phyloP scores from a whole-genome alignment of 2,797 vertebrate genomes.

The Cyprinodon diabolis region DNA sequence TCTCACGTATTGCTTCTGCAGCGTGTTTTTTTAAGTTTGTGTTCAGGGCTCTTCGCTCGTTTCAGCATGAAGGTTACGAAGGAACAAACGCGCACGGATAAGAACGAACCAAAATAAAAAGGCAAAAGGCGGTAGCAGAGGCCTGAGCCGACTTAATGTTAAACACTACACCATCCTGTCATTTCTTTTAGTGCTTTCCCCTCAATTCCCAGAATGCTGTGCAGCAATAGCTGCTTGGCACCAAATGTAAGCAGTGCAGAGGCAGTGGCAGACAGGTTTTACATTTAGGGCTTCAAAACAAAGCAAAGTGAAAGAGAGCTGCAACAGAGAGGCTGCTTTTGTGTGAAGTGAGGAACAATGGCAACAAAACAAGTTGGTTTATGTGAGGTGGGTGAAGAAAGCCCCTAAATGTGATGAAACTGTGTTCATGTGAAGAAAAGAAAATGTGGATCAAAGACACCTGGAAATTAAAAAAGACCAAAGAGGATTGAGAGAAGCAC shows the following conservation, averaged over 20 bases:
- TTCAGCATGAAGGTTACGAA: conserved; percentile 20
- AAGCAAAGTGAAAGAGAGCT: neutral
- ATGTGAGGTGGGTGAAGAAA: neutral
- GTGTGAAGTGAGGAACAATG: neutral
- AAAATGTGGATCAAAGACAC: neutral
- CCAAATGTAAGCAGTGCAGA: neutral
- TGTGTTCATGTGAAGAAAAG: neutral
- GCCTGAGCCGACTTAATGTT: conserved; percentile 29
- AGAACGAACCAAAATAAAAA: conserved; percentile 16
- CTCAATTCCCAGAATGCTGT: conserved; percentile 45
- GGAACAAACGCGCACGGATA: conserved; percentile 41
- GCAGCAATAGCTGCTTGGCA: conserved; percentile 4
- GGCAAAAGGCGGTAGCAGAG: conserved; percentile 47
- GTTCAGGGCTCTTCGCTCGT: neutral
- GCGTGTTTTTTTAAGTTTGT: neutral
- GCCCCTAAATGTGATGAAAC: neutral
- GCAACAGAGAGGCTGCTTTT: neutral
- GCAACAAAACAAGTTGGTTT: neutral
- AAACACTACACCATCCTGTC: conserved; percentile 24
- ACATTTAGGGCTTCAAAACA: neutral
- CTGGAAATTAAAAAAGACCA: neutral
- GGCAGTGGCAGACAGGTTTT: neutral
- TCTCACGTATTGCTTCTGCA: conserved; percentile 41
- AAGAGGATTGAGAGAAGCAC: neutral
- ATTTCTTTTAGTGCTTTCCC: neutral